phyloP scores from a whole-genome alignment of 1,140 invertebrate species.

The Archivesica marissinica region DNA sequence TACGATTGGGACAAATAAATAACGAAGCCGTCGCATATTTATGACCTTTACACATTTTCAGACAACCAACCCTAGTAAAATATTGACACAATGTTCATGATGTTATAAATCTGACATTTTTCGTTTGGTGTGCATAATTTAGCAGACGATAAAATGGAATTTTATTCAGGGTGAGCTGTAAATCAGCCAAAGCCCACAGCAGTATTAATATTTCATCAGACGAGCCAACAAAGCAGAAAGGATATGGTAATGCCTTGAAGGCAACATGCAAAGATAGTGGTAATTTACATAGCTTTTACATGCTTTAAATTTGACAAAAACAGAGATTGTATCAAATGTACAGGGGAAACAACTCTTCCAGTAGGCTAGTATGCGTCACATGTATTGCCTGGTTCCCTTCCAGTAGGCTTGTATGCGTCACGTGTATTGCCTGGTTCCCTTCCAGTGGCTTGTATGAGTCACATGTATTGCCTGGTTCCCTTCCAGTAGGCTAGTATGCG shows the following conservation, averaged over 20 bases:
- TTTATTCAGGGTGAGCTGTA: constrained; percentile 8
- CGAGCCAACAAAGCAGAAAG: constrained; percentile 1
- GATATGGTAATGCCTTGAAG: neutral
- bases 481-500: too few species aligned
- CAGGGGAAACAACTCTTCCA: too few species aligned
- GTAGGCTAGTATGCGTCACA: too few species aligned
- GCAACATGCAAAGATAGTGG: neutral
- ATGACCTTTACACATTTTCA: neutral
- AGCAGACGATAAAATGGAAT: neutral
- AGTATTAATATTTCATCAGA: constrained; percentile 32
- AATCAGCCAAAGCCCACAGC: neutral
- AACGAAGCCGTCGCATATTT: neutral
- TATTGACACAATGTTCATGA: neutral
- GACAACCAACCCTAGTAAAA: neutral
- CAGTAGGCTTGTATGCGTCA: too few species aligned
- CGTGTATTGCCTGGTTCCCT: too few species aligned
- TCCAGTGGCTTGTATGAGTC: too few species aligned
- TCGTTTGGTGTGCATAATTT: neutral
- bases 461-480: too few species aligned
- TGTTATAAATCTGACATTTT: neutral
- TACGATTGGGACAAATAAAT: too few species aligned
- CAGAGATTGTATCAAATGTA: neutral
- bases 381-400: too few species aligned
- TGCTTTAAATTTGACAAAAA: too few species aligned
- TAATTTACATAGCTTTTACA: constrained; percentile 17